Conservation (phyloP, 2,888 invertebrate species). For the Charanyca ferruginea region DNA sequence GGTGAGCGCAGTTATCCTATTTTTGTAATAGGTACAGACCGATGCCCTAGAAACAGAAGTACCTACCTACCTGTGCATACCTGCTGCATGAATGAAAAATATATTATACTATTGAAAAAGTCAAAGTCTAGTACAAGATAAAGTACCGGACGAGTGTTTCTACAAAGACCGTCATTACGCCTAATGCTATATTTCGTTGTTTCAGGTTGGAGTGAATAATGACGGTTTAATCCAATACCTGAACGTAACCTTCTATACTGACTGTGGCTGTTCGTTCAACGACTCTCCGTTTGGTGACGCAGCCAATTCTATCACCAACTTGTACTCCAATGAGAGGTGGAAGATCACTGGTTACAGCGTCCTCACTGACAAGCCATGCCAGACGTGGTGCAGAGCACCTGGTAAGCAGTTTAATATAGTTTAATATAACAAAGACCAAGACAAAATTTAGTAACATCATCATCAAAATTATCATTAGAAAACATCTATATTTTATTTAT, state of each 20-base stretch:
- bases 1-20: constrained; percentile 65
- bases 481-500: no score
- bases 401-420: constrained; percentile 81
- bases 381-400: constrained; percentile 93
- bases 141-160: background rate
- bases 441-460: no score
- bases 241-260: constrained; percentile 82
- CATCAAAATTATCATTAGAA: no score
- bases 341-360: constrained; percentile 86
- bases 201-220: constrained; percentile 89
- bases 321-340: constrained; percentile 90
- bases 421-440: no score
- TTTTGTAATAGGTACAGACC: no score
- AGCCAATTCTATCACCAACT: constrained; percentile 75
- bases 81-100: no score
- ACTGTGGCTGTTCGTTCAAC: constrained; percentile 83
- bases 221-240: constrained; percentile 91
- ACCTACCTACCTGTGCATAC: no score
- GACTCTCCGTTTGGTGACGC: constrained; percentile 74
- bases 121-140: no score
- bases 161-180: background rate
- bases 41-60: no score
- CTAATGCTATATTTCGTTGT: background rate
- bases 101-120: no score
- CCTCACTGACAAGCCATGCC: constrained; percentile 92